Base-by-base conservation (phyloP, 2,113 vertebrate genomes). In the Archocentrus centrarchus region DNA sequence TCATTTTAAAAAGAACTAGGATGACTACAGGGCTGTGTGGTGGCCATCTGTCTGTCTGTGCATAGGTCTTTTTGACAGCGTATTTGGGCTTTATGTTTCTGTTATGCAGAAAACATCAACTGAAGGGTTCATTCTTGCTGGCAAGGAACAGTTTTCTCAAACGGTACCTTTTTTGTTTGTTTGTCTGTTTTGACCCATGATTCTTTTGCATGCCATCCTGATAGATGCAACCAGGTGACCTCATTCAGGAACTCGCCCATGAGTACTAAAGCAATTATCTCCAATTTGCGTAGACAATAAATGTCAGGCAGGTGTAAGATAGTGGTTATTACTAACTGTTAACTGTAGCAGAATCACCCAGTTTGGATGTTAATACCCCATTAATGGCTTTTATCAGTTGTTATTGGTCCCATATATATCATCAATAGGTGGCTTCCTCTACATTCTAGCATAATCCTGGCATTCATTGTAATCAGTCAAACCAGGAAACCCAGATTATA, bases 1-100 rank as follows among this genome's bases (percentile, higher is more conserved):
- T 93, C 70, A 92, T 91, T 93, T 89, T 87, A 89, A 85, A 86
- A 76, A 91, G 83, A 93, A 93, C 75, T 75, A 85, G 77, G 79
- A 86, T 57, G 41, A 85, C 73, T 53, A 30, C 44, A 17, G 64
- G 68, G 68, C 60, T 86, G 37, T 63, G 68, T 70, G 27, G 44
- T 82, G 17, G 18, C 22, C 44, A 70, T 83, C 39, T 80, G 70
- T 78, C 55, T 75, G 11, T 85, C 11, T 75, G 47, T 68, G 80
- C 77, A 7, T 58, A 47, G 30, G 13, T 79, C 47, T 70, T 76
- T 80, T 53, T 75, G 39, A 85, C 30, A 80, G 61, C 68, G 39
- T 81, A 47, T 44, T 70, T 9, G 47, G 32, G 75, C 39, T 80
- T 60, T 64, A 60, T 84, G 78, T 61, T 84, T 80, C 14, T 61